Evolutionary conservation across 2,888 invertebrate species (phyloP).

Genomic region (Zygaena filipendulae): DNA sequence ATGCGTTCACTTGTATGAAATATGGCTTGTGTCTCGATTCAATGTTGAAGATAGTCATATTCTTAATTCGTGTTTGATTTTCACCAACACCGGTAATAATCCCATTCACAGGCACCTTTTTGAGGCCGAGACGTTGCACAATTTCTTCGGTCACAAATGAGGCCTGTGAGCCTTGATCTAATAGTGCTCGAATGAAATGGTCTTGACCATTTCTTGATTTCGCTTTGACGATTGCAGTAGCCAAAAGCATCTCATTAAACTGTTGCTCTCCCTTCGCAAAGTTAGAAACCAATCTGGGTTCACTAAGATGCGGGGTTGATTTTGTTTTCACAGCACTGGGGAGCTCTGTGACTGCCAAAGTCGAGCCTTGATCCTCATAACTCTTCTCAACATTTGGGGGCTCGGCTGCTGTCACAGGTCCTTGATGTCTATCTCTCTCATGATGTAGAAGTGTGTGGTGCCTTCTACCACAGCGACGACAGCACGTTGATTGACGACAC

Average conservation of each 20-base stretch:
- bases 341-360: no score
- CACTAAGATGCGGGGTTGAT: no score
- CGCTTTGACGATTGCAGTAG: no score
- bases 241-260: no score
- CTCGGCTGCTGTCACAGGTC: no score
- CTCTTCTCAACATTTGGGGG: no score
- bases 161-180: constrained; percentile 16
- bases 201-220: no score
- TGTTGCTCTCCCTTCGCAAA: no score
- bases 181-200: constrained; percentile 8
- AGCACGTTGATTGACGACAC: constrained; percentile 2
- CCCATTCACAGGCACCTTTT: constrained; percentile 9
- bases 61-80: constrained; percentile 8
- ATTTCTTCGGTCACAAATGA: constrained; percentile 15
- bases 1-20: constrained; percentile 11
- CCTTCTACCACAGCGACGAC: constrained; percentile 2
- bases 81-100: constrained; percentile 14
- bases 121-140: constrained; percentile 13
- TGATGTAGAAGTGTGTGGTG: constrained; percentile 7
- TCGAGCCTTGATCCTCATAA: no score
- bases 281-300: no score
- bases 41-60: constrained; percentile 5
- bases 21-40: constrained; percentile 7
- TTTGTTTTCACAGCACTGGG: no score
- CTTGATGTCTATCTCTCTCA: no score